These are phyloP conservation scores for Leptinotarsa haldemani DNA, from an alignment of 2,888 invertebrate species.

Conservation along the genomic window DNA sequence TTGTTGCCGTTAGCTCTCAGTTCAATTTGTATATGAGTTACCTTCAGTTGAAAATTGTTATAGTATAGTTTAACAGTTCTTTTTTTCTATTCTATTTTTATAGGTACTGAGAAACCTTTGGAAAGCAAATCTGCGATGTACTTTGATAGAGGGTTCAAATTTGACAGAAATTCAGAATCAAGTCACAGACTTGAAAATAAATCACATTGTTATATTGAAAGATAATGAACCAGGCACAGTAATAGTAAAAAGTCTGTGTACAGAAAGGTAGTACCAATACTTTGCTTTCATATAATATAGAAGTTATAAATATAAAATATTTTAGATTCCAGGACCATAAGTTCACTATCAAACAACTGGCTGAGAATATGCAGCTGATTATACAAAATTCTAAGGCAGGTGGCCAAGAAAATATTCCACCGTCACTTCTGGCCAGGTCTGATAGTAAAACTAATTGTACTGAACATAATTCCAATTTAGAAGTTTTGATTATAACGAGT, in stretches of 20 bases:
- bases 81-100: neutral
- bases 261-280: constrained; percentile 67
- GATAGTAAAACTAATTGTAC: constrained; percentile 57
- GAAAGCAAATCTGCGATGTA: constrained; percentile 76
- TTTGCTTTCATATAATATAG: neutral
- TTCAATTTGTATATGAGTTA: too few species aligned
- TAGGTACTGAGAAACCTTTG: constrained; percentile 75
- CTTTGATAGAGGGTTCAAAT: constrained; percentile 71
- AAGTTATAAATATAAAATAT: neutral
- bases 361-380: constrained; percentile 78
- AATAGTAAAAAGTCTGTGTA: constrained; percentile 73
- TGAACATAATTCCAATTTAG: constrained; percentile 66
- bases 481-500: constrained; percentile 74
- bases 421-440: constrained; percentile 51
- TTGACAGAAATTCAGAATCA: constrained; percentile 76
- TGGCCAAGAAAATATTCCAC: constrained; percentile 42
- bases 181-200: constrained; percentile 71
- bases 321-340: constrained; percentile 74
- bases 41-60: too few species aligned
- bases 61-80: neutral
- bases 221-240: constrained; percentile 70
- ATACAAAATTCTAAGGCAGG: constrained; percentile 63
- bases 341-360: constrained; percentile 72
- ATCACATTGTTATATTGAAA: constrained; percentile 74
- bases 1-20: too few species aligned